Evolutionary conservation across 1,140 invertebrate genomes (phyloP), one percentile per base, ranked within the genome.

Genomic region (Antheraea pernyi): DNA sequence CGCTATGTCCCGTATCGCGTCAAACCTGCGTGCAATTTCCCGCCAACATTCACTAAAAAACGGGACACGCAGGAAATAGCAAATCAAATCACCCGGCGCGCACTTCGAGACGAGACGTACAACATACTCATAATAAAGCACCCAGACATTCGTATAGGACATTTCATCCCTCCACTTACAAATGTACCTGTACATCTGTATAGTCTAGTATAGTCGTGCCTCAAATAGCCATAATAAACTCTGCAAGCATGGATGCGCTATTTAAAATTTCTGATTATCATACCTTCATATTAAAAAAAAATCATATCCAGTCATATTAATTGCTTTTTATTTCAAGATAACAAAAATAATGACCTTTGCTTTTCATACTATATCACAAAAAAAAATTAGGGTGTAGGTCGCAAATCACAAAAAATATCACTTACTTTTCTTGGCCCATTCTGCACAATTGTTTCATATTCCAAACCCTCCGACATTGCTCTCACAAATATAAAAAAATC

Each of bases 361-460:
- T 53, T 53, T 53, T 53, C 4, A 16, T 53, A 5, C 46, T 37
- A 59, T 16, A 22, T 0, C 37, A 60, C 59, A n/a, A 69, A 69
- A 59, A 42, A 22, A 19, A 69, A 36, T 53, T 64, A 53, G 37
- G 58, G 9, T 13, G 30, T 2, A 37, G n/a, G 16, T 64, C 1
- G 58, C 68, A 70, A 70, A 36, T 68, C 74, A 53, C 16, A 53
- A 53, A 76, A 77, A 76, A 69, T 71, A 69, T 16, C 30, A 88
- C 84, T 92, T 77, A 93, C 93, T 91, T 93, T 93, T 88, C 93
- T 93, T 18, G 93, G 93, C 67, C 93, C 93, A 85, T 93, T 93
- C 76, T 93, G 93, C 69, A 93, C 93, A 76, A 93, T 93, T 72
- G 83, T 90, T 69, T 93, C 93, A 83, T 93, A 93, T 85, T 93